Conservation (phyloP, 2,888 invertebrate genomes). For the Eustalomyia histrio region DNA sequence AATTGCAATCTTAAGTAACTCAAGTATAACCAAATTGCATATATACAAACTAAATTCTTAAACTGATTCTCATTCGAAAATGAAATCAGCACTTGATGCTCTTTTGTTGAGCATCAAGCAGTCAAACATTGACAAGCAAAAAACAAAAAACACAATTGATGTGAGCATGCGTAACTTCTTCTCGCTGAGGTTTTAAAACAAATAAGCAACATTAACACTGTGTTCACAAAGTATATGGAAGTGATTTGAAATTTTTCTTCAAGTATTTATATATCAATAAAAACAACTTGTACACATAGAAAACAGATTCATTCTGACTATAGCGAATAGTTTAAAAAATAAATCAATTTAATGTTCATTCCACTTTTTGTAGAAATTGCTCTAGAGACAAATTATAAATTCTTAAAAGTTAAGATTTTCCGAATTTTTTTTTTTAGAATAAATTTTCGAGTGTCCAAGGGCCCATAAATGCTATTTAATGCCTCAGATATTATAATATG, state of each 20-base stretch:
- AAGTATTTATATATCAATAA: too few relatives aligned
- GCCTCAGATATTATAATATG: too few relatives aligned
- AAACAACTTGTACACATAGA: too few relatives aligned
- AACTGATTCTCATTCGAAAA: constrained; percentile 4
- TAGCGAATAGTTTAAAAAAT: too few relatives aligned
- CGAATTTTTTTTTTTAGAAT: too few relatives aligned
- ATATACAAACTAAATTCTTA: neutral
- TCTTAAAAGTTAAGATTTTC: too few relatives aligned
- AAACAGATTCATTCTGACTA: too few relatives aligned
- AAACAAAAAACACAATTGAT: neutral
- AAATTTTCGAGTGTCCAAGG: too few relatives aligned
- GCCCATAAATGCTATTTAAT: too few relatives aligned
- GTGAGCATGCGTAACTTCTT: constrained; percentile 3
- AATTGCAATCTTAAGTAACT: constrained; percentile 24
- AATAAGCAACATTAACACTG: neutral
- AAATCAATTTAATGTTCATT: too few relatives aligned
- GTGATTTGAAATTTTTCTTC: neutral
- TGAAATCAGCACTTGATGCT: neutral
- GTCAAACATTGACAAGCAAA: neutral
- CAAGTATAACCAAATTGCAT: neutral
- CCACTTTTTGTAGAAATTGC: too few relatives aligned
- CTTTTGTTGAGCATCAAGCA: neutral
- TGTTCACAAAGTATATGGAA: neutral
- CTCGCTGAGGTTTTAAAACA: neutral
- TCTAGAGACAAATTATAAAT: too few relatives aligned